Percentiles rank a stretch among this genome's conserved stretches.
Conservation (phyloP, 2,888 invertebrate species). For the Exocentrus adspersus region DNA sequence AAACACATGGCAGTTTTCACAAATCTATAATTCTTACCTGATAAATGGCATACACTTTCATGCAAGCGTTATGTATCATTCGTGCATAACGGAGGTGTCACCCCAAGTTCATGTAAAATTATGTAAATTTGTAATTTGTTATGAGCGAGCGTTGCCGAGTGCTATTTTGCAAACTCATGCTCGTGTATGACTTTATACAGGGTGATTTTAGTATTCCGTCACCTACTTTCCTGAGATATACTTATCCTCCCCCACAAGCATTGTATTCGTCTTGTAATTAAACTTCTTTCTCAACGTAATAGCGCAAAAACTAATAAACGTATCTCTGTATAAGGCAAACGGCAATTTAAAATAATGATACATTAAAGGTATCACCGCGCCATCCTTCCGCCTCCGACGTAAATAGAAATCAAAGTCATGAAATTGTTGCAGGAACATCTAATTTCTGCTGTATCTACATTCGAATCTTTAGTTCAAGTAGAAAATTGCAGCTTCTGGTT, state of each 20-base stretch:
- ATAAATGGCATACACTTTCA: neutral
- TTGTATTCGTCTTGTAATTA: neutral
- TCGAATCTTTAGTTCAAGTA: slow-evolving; percentile 39
- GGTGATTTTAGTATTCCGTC: no score
- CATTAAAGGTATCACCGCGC: slow-evolving; percentile 29
- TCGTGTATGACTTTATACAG: neutral
- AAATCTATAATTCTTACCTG: neutral
- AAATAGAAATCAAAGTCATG: slow-evolving; percentile 38
- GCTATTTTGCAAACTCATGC: neutral
- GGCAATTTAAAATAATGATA: slow-evolving; percentile 24
- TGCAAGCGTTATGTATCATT: slow-evolving; percentile 11
- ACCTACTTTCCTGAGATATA: neutral
- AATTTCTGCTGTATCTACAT: slow-evolving; percentile 41
- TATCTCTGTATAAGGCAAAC: slow-evolving; percentile 6
- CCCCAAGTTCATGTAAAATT: slow-evolving; percentile 16
- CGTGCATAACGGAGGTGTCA: slow-evolving; percentile 16
- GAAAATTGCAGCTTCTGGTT: slow-evolving; percentile 44
- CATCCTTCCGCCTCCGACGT: slow-evolving; percentile 32
- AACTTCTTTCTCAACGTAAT: neutral
- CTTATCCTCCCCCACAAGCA: neutral
- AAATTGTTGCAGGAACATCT: slow-evolving; percentile 36
- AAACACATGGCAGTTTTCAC: neutral
- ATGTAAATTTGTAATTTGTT: slow-evolving; percentile 13
- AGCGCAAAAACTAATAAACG: neutral
- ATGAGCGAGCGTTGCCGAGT: neutral